Evolutionary conservation across 2,888 invertebrate species (phyloP).

Genomic region (Monoplex corrugatus): DNA sequence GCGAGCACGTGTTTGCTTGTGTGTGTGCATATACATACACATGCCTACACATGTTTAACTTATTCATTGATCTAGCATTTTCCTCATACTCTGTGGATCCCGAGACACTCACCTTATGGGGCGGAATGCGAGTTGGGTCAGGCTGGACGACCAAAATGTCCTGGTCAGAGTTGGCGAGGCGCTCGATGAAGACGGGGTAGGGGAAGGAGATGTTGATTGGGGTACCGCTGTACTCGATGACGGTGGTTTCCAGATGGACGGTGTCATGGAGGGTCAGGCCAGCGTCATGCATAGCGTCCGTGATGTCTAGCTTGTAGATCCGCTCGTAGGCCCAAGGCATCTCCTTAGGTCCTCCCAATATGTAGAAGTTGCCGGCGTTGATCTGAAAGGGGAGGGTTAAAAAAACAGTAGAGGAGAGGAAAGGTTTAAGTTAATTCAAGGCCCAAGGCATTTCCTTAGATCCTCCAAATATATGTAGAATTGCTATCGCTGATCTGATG

Average conservation of each 20-base stretch:
- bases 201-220: slow-evolving; percentile 42
- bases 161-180: slow-evolving; percentile 51
- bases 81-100: too few relatives aligned
- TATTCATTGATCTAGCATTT: too few relatives aligned
- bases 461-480: too few relatives aligned
- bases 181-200: slow-evolving; percentile 50
- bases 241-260: slow-evolving; percentile 46
- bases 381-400: neutral
- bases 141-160: slow-evolving; percentile 54
- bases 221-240: slow-evolving; percentile 53
- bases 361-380: slow-evolving; percentile 53
- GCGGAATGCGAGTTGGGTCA: neutral
- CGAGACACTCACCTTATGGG: slow-evolving; percentile 51
- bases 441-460: neutral
- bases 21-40: neutral
- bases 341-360: slow-evolving; percentile 60
- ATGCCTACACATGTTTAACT: neutral
- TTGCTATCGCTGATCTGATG: too few relatives aligned
- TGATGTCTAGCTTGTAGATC: slow-evolving; percentile 58
- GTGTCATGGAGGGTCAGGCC: slow-evolving; percentile 46
- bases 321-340: slow-evolving; percentile 65
- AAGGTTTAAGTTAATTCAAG: neutral
- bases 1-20: too few relatives aligned
- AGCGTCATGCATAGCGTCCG: slow-evolving; percentile 48
- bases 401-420: neutral